Percentiles rank a stretch among this genome's conserved stretches.
Evolutionary conservation across 2,888 invertebrate genomes (phyloP).

Genomic region (Platycheirus albimanus): DNA sequence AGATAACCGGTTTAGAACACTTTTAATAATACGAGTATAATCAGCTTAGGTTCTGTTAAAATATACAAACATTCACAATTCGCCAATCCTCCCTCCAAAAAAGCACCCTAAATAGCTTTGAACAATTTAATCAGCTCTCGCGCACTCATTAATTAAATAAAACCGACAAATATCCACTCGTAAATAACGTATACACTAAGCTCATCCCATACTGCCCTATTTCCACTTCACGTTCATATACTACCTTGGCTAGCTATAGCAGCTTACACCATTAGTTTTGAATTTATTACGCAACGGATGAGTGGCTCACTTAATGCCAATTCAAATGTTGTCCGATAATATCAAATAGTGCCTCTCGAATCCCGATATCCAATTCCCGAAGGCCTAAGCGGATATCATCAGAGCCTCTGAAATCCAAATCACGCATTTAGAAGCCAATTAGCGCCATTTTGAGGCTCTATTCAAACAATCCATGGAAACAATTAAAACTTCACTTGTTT

Average conservation of each 20-base stretch:
- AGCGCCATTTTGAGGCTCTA: conserved; percentile 24
- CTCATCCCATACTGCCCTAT: neutral
- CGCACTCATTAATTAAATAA: conserved; percentile 69
- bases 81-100: neutral
- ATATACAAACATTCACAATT: no score
- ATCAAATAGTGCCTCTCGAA: neutral
- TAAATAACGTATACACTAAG: conserved; percentile 37
- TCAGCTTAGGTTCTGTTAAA: conserved; percentile 53
- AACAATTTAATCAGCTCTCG: conserved; percentile 67
- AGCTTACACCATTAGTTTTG: conserved; percentile 25
- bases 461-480: conserved; percentile 8
- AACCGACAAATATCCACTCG: conserved; percentile 54
- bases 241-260: no score
- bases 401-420: conserved; percentile 16
- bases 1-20: conserved; percentile 58
- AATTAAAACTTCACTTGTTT: conserved; percentile 39
- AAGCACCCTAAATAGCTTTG: conserved; percentile 13
- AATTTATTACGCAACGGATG: conserved; percentile 40
- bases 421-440: conserved; percentile 53
- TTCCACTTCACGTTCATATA: no score
- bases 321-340: neutral
- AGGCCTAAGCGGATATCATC: conserved; percentile 14
- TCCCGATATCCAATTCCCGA: no score
- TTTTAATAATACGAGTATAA: conserved; percentile 62
- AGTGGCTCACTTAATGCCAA: conserved; percentile 38